Evolutionary conservation across 2,797 vertebrate species (phyloP).

Genomic region (Diglossa cyanea): DNA sequence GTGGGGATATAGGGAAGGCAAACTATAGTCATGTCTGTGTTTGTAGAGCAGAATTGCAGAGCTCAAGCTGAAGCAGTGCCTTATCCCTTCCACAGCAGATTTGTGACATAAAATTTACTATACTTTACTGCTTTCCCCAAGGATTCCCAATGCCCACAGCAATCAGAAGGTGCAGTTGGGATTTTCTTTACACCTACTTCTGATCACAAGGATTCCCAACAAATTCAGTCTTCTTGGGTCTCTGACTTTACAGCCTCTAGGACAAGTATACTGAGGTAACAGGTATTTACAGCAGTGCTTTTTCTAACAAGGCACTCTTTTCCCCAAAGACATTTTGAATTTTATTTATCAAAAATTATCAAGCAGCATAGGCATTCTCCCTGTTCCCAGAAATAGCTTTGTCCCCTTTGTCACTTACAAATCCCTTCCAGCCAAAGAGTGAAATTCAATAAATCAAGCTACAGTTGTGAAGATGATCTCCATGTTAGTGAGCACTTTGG

Average conservation of each 20-base stretch:
- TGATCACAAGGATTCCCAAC: not conserved
- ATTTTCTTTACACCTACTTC: not conserved
- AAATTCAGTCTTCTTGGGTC: not conserved
- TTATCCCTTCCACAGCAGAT: slow-evolving; percentile 6
- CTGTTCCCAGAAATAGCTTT: not conserved
- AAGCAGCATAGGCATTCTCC: not conserved
- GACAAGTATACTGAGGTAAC: not conserved
- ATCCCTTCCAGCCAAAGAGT: not conserved
- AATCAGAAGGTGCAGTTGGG: not conserved
- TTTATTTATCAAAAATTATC: not conserved
- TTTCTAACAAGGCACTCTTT: not conserved
- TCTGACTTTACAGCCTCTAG: not conserved
- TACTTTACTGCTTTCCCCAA: not conserved
- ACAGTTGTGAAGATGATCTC: not conserved
- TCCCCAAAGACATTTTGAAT: not conserved
- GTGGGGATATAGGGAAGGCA: not conserved
- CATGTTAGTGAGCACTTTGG: not conserved
- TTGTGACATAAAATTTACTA: not conserved
- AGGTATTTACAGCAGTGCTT: not conserved
- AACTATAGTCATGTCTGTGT: not conserved
- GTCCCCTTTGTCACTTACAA: not conserved
- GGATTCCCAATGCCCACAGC: not conserved
- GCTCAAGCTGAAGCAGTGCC: not conserved
- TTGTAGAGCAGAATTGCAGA: not conserved
- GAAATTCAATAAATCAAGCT: not conserved